Conservation (phyloP, 2,888 invertebrate genomes). For the Drosophila multiciliata region DNA sequence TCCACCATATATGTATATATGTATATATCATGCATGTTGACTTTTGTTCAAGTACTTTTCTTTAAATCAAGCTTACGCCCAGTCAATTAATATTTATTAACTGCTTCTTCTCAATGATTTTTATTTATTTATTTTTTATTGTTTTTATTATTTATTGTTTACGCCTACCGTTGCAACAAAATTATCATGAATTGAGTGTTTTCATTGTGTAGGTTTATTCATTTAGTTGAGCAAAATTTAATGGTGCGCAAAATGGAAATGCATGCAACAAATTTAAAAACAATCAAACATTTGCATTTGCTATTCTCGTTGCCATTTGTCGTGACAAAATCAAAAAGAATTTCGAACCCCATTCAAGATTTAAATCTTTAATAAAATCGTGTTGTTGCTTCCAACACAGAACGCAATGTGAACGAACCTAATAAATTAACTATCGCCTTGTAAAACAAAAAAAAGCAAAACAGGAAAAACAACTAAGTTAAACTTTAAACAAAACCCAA, state of each 20-base stretch:
- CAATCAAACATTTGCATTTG: conserved; percentile 8
- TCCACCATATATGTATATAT: neutral
- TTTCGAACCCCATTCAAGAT: neutral
- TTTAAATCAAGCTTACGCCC: conserved; percentile 48
- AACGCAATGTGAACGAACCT: neutral
- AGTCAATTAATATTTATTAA: conserved; percentile 53
- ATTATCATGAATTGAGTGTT: conserved; percentile 1
- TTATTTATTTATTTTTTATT: neutral
- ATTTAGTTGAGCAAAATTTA: conserved; percentile 1
- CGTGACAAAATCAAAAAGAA: conserved; percentile 6
- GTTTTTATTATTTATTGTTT: neutral
- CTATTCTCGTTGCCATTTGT: neutral
- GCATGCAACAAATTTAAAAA: neutral
- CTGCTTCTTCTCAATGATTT: conserved; percentile 6
- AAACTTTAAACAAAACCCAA: neutral
- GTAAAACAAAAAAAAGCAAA: neutral
- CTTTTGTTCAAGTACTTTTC: conserved; percentile 3
- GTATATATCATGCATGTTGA: neutral
- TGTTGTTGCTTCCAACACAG: neutral
- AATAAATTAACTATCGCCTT: neutral
- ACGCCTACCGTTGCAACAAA: neutral
- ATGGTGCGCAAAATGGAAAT: conserved; percentile 2
- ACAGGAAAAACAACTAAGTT: conserved; percentile 8
- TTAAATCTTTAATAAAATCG: neutral
- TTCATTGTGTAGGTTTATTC: neutral